These are phyloP conservation scores for Pangasius sanitwongsei DNA, from an alignment of 2,797 vertebrate genomes.

Conservation along the genomic window DNA sequence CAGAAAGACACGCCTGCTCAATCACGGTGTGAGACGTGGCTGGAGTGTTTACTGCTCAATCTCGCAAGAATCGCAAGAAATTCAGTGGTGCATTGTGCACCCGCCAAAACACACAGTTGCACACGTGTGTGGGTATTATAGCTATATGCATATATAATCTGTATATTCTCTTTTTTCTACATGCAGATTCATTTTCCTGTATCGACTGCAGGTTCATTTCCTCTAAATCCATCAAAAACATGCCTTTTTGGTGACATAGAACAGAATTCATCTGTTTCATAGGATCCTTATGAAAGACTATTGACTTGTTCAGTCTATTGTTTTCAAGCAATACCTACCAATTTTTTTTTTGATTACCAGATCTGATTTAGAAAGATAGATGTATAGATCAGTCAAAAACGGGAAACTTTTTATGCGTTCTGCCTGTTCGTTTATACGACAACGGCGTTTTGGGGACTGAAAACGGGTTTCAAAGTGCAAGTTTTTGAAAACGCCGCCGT, in stretches of 20 bases:
- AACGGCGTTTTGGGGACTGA: too few relatives aligned
- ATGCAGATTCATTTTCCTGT: not conserved
- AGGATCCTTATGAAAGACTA: not conserved
- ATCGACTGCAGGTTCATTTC: not conserved
- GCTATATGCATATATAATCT: too few relatives aligned
- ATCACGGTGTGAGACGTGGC: slow-evolving; percentile 24
- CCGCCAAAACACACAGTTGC: not conserved
- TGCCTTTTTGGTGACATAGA: not conserved
- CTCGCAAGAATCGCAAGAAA: slow-evolving; percentile 1
- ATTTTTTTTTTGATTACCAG: not conserved
- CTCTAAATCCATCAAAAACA: not conserved
- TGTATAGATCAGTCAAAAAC: too few relatives aligned
- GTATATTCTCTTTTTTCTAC: not conserved
- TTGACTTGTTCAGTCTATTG: not conserved
- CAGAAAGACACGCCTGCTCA: slow-evolving; percentile 17
- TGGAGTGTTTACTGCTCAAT: slow-evolving; percentile 30
- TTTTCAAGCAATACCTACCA: not conserved
- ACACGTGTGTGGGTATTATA: not conserved
- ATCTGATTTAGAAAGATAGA: not conserved
- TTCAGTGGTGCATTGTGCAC: not conserved
- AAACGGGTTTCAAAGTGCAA: too few relatives aligned
- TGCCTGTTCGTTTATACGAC: too few relatives aligned
- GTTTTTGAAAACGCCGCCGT: too few relatives aligned
- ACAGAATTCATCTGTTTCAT: not conserved
- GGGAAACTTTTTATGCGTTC: too few relatives aligned